Conservation (phyloP, 2,888 invertebrate species). For the Pseudanteris insignis region DNA sequence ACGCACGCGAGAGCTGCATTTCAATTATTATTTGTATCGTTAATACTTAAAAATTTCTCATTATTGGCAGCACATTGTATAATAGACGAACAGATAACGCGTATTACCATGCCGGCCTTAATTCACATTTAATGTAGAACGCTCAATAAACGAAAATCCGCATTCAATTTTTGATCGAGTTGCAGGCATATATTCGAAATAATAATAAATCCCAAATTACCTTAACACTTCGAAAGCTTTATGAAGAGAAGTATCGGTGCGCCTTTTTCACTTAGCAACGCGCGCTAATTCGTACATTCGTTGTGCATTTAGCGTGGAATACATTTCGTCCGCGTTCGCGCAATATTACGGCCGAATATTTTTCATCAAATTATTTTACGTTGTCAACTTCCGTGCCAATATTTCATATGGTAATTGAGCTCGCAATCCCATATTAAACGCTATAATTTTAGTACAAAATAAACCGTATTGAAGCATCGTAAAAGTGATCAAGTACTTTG, state of each 20-base stretch:
- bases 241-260: constrained; percentile 15
- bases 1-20: constrained; percentile 29
- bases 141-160: constrained; percentile 37
- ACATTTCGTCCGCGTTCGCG: too few relatives aligned
- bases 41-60: constrained; percentile 43
- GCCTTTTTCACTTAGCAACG: constrained; percentile 25
- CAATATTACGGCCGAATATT: too few relatives aligned
- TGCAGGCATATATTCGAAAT: constrained; percentile 26
- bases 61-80: constrained; percentile 42
- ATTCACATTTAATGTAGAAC: constrained; percentile 45
- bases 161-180: constrained; percentile 42
- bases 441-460: too few relatives aligned
- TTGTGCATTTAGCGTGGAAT: too few relatives aligned
- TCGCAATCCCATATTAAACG: too few relatives aligned
- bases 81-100: constrained; percentile 40
- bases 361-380: too few relatives aligned
- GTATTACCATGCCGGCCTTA: constrained; percentile 39
- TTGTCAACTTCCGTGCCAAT: too few relatives aligned
- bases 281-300: too few relatives aligned
- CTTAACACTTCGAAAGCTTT: constrained; percentile 24
- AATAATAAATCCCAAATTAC: constrained; percentile 29
- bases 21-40: constrained; percentile 44
- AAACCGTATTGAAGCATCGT: too few relatives aligned
- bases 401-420: too few relatives aligned
- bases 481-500: too few relatives aligned